Percentiles rank a stretch among this genome's conserved stretches.
phyloP scores from a whole-genome alignment of 1,140 invertebrate species.

The Cherax quadricarinatus region DNA sequence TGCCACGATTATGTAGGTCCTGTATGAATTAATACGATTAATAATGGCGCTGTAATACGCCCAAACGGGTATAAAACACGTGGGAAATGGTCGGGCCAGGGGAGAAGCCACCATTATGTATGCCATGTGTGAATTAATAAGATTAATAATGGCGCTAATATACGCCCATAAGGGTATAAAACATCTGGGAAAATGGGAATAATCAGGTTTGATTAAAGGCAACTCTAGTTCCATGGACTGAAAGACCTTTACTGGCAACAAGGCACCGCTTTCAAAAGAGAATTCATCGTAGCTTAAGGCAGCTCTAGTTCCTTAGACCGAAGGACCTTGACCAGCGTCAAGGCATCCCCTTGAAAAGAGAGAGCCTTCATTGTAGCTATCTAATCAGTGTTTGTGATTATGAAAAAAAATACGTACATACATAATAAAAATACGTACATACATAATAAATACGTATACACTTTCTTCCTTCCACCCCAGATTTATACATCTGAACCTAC shows the following conservation, averaged over 20 bases:
- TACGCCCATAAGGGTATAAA: background rate
- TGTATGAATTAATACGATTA: conserved; percentile 47
- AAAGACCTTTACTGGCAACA: background rate
- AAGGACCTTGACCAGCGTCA: background rate
- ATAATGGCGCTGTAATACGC: too few relatives aligned
- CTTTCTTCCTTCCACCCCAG: too few relatives aligned
- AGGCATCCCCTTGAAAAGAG: background rate
- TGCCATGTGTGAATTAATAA: conserved; percentile 69
- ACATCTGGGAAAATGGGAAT: background rate
- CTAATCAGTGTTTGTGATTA: too few relatives aligned
- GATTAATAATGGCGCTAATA: too few relatives aligned
- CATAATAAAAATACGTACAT: too few relatives aligned
- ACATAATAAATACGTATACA: too few relatives aligned
- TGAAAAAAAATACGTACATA: too few relatives aligned
- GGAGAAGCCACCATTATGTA: conserved; percentile 76
- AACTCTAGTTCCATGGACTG: too few relatives aligned
- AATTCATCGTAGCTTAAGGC: background rate
- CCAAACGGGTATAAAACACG: background rate
- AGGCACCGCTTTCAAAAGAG: too few relatives aligned
- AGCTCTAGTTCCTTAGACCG: too few relatives aligned
- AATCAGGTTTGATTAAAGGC: background rate
- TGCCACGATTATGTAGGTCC: conserved; percentile 76
- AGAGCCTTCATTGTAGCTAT: too few relatives aligned
- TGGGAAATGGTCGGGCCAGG: conserved; percentile 75
- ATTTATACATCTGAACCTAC: too few relatives aligned